Evolutionary conservation across 2,113 vertebrate genomes (phyloP).

Genomic region (Psilopsiagon aymara): DNA sequence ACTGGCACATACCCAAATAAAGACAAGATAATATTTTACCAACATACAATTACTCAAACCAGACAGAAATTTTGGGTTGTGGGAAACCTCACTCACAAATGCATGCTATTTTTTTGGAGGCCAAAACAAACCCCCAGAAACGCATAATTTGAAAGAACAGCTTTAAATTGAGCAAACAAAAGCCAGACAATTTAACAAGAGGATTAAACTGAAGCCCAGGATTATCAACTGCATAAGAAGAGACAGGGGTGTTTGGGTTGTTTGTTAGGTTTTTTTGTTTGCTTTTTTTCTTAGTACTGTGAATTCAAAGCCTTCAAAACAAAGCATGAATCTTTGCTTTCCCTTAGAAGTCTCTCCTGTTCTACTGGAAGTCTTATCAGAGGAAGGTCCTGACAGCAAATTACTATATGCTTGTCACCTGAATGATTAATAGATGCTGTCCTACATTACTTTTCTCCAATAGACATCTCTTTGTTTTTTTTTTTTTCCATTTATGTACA

Average conservation of each 20-base stretch:
- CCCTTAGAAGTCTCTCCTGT: background rate
- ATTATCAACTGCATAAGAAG: constrained; percentile 28
- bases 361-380: background rate
- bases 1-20: background rate
- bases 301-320: background rate
- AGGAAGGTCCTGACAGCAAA: background rate
- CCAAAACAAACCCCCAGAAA: background rate
- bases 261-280: background rate
- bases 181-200: constrained; percentile 23
- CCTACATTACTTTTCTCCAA: background rate
- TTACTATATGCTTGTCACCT: background rate
- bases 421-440: background rate
- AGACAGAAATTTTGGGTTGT: background rate
- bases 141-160: constrained; percentile 4
- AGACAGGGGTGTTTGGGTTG: background rate
- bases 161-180: constrained; percentile 27
- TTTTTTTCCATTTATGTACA: background rate
- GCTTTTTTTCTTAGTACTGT: background rate
- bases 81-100: background rate
- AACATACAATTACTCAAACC: background rate
- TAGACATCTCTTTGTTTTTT: background rate
- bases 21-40: background rate
- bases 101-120: background rate
- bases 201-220: constrained; percentile 20
- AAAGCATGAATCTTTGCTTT: background rate